Base-by-base conservation (phyloP, 2,797 vertebrate species). In the Heliangelus exortis region DNA sequence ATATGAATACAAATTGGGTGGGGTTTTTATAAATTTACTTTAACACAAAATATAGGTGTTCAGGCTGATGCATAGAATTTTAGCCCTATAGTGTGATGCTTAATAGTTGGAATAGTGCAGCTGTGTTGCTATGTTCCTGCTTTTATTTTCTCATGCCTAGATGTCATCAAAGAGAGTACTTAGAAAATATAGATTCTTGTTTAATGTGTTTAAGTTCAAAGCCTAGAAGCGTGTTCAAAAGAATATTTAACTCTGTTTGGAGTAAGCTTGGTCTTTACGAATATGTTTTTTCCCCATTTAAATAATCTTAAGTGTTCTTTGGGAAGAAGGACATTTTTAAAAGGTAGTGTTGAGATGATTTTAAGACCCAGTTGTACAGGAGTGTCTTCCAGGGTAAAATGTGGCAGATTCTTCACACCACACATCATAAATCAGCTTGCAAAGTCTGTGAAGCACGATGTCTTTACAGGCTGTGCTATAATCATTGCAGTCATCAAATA, bases 1-100 rank as follows among this genome's bases (percentile, higher is more conserved):
- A 8, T 7, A 6, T 1, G 10, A 51, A 6, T 71, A 39, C 48
- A 55, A 55, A 23, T 1, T 50, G 5, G 7, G 3, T 26, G 7
- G 12, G 15, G 33, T 28, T 15, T n/a, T 20, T 57, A 61, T 7
- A 8, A 12, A 34, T 67, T 62, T 48, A 9, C 10, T 62, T 73
- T 8, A 50, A 12, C 3, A 5, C 12, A 31, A 33, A 68, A 15
- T 4, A 3, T 62, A 12, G 3, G 28, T 63, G 4, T 69, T 68
- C 50, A 21, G 21, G 25, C 45, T 22, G 25, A 21, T 75, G 36
- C 2, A 1, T 1, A n/a, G 34, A 61, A 23, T 54, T 82, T 55
- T 82, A 89, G 28, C 23, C 31, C 55, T 23, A 0, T 6, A 19
- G 8, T 19, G 2, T 36, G 9, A 21, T 19, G 6, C 31, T 1